Evolutionary conservation across 2,888 invertebrate genomes (phyloP), one percentile per base, ranked within the genome.

Genomic region (Erebia epiphron): DNA sequence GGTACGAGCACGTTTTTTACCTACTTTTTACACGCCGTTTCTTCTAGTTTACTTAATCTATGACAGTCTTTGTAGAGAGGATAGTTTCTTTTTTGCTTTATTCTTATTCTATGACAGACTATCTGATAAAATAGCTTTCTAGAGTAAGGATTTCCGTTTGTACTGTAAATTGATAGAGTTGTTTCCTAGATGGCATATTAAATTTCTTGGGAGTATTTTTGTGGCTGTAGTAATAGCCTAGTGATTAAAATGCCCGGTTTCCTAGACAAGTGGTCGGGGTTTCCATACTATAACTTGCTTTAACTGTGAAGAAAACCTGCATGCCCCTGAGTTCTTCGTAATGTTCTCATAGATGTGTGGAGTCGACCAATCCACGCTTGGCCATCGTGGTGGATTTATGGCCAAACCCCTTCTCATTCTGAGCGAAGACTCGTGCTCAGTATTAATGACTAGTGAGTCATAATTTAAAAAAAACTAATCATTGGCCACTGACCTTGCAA

Each of bases 1-100:
- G 83, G 84, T 82, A 85, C 85, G 83, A 84, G 81, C 82, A 81
- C 81, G 83, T 80, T 83, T 80, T 81, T 82, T 82, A 81, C 82
- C 82, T 77, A 79, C 79, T 78, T 77, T 79, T 75, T 82, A 62
- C 62, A 62, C 49, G 21, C 62, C 83, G 80, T 84, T 84, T 83
- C 57, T 66, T 46, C 54, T 64, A 81, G 80, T 84, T 84, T 82
- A 80, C 79, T 82, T 83, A 83, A 82, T 79, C 79, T 76, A 73
- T 75, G 75, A 74, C 74, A 76, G 73, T 67, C 74, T 73, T 74
- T 75, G 75, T 73, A 62, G 54, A 73, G 72, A 43, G 41, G 10
- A 35, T 14, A 21, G 26, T 16, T 16, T 64, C 52, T 35, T 64
- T 64, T 35, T 46, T 21, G 10, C n/a, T 26, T 62, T 62, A 46